These are phyloP conservation scores for Anastrepha obliqua DNA, from an alignment of 1,140 invertebrate genomes.

Conservation along the genomic window DNA sequence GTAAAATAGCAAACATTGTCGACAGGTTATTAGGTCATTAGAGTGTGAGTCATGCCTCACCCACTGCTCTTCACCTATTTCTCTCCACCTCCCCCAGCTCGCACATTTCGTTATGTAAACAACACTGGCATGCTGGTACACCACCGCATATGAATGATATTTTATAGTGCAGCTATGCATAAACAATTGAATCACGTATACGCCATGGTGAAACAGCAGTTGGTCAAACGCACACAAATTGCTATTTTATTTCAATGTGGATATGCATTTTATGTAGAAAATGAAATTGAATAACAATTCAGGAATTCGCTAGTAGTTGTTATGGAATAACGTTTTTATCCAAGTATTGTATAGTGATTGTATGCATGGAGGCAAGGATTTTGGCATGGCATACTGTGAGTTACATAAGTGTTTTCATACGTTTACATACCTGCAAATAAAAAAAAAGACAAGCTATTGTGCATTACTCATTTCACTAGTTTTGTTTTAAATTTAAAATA, in stretches of 20 bases:
- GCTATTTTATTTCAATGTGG: not conserved
- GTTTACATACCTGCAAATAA: not conserved
- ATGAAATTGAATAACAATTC: slow-evolving; percentile 21
- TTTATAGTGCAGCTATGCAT: not conserved
- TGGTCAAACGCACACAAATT: not conserved
- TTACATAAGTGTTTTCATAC: not conserved
- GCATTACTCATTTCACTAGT: not conserved
- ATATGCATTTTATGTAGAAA: no score
- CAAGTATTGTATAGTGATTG: no score
- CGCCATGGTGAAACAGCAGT: not conserved
- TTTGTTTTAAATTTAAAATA: not conserved
- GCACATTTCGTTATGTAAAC: no score
- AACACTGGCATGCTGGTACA: not conserved
- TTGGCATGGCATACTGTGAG: not conserved
- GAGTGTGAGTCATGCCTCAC: not conserved
- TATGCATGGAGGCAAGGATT: not conserved
- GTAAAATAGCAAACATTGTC: not conserved
- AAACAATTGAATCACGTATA: slow-evolving; percentile 29
- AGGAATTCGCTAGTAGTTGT: not conserved
- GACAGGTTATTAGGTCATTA: slow-evolving; percentile 28
- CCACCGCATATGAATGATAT: slow-evolving; percentile 17
- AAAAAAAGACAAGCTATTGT: not conserved
- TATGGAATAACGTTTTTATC: slow-evolving; percentile 8
- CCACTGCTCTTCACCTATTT: no score
- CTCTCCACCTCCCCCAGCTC: no score